Conservation (phyloP, 1,140 invertebrate genomes). For the Drosophila bocqueti region DNA sequence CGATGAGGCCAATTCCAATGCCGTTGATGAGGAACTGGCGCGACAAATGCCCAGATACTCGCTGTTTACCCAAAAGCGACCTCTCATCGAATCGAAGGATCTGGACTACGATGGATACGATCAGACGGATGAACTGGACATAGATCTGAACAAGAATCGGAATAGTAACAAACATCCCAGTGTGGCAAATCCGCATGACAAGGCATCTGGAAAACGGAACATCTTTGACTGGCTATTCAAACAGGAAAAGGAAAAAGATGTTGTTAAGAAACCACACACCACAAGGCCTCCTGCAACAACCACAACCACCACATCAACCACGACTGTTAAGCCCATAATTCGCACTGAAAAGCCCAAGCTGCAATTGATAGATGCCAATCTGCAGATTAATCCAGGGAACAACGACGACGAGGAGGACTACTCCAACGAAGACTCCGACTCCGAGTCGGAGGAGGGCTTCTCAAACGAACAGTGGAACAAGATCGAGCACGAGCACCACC, state of each 20-base stretch:
- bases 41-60: slow-evolving; percentile 74
- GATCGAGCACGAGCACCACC: slow-evolving; percentile 61
- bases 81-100: slow-evolving; percentile 30
- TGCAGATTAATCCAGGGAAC: slow-evolving; percentile 11
- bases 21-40: slow-evolving; percentile 40
- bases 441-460: slow-evolving; percentile 39
- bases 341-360: slow-evolving; percentile 50
- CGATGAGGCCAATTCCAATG: slow-evolving; percentile 14
- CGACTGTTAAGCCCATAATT: slow-evolving; percentile 2
- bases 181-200: slow-evolving; percentile 46
- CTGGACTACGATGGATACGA: slow-evolving; percentile 52
- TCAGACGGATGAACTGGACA: slow-evolving; percentile 18
- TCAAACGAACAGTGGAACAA: slow-evolving; percentile 75
- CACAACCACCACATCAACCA: slow-evolving; percentile 1
- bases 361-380: slow-evolving; percentile 47
- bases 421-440: slow-evolving; percentile 30
- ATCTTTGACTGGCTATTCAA: slow-evolving; percentile 69
- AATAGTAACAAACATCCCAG: slow-evolving; percentile 52
- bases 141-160: slow-evolving; percentile 1
- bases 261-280: slow-evolving; percentile 5
- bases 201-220: slow-evolving; percentile 56
- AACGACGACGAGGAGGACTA: slow-evolving; percentile 13
- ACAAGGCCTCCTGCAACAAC: slow-evolving; percentile 5
- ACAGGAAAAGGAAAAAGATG: slow-evolving; percentile 38
- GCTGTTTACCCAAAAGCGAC: slow-evolving; percentile 56